Percentiles rank a stretch among this genome's conserved stretches.
Evolutionary conservation across 2,888 invertebrate species (phyloP).

Genomic region (Amblyteles armatorius): DNA sequence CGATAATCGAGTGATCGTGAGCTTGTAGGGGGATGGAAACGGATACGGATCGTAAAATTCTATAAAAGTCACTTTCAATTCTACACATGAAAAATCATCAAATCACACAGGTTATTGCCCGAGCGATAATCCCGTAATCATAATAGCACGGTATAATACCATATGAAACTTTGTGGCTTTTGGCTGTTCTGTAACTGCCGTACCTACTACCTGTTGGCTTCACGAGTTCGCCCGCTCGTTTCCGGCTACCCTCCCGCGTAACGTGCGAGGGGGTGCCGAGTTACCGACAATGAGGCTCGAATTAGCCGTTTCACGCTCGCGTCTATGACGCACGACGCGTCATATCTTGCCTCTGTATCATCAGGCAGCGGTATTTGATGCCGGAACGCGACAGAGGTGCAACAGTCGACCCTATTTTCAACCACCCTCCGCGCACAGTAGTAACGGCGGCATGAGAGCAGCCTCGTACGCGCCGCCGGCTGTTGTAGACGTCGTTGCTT

Average conservation of each 20-base stretch:
- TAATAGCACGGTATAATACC: not conserved
- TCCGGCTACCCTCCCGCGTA: slow-evolving; percentile 66
- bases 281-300: slow-evolving; percentile 61
- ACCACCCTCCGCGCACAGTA: slow-evolving; percentile 35
- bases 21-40: too few relatives aligned
- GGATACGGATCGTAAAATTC: too few relatives aligned
- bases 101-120: too few relatives aligned
- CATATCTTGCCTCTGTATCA: slow-evolving; percentile 82
- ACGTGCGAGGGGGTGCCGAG: slow-evolving; percentile 68
- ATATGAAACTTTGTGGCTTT: not conserved
- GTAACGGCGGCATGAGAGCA: slow-evolving; percentile 14
- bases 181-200: not conserved
- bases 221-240: slow-evolving; percentile 71
- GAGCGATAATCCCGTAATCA: too few relatives aligned
- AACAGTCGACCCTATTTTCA: slow-evolving; percentile 62
- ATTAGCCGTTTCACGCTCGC: slow-evolving; percentile 60
- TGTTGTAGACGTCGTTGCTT: slow-evolving; percentile 79
- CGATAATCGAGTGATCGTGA: too few relatives aligned
- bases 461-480: slow-evolving; percentile 66
- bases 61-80: too few relatives aligned
- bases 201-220: slow-evolving; percentile 78
- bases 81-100: too few relatives aligned
- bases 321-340: slow-evolving; percentile 66
- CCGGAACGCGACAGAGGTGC: slow-evolving; percentile 68
- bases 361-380: slow-evolving; percentile 80